Evolutionary conservation across 2,797 vertebrate genomes (phyloP), one percentile per base, ranked within the genome.

Genomic region (Spea hammondii): DNA sequence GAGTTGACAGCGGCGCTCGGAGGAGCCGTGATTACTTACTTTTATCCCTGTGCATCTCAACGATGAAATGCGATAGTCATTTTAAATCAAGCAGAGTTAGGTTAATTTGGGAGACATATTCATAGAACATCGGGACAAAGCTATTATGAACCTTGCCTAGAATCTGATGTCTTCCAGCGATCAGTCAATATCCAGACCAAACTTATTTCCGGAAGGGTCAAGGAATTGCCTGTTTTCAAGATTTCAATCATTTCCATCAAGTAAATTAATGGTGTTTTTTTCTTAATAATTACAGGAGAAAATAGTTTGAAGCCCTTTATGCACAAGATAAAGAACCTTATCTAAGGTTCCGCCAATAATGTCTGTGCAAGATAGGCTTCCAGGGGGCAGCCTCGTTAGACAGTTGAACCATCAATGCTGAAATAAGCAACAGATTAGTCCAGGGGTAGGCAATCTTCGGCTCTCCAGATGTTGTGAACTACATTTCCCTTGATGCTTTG

Each of bases 51-150:
- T 17, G 46, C 54, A 48, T 55, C 48, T 71, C 68, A 70, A 54
- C 59, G 53, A 78, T 13, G n/a, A 49, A 53, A 14, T n/a, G 48
- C 13, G 45, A 62, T 14, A 79, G 71, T 13, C 57, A 54, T 64
- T 69, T 67, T 51, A 75, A 70, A 74, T 59, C 55, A 74, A 60
- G 69, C 65, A 69, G 70, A 79, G 66, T 75, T 79, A 48, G 44
- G 54, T 10, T 11, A 5, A 68, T 59, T 70, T 11, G 60, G 49
- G 14, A 32, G 48, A 32, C 54, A 11, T 70, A 70, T 55, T 75
- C 59, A 57, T 8, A 49, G 66, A 8, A 9, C 49, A 57, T 74
- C 13, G 45, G 12, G 10, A 32, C 11, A 2, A 72, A 73, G 47
- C 8, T 72, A 72, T 44, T 65, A 50, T 51, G 2, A 45, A 14